Conservation (phyloP, 2,797 vertebrate species). For the Spinibarbus caldwelli region DNA sequence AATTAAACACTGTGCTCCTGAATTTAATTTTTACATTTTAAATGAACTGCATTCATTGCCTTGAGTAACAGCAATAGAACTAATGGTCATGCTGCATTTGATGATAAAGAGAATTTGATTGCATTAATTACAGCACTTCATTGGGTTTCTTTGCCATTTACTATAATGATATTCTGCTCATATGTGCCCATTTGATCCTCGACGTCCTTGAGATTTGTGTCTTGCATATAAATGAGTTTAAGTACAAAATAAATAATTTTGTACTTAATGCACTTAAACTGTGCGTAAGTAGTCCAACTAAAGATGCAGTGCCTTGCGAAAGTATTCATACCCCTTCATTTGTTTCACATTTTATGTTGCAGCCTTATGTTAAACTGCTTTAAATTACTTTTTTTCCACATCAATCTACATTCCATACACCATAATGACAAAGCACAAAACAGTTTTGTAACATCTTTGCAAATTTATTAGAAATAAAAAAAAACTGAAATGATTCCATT, state of each 20-base stretch:
- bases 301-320: too few species aligned
- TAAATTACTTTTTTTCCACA: too few species aligned
- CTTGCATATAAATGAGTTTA: constrained; percentile 24
- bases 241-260: too few species aligned
- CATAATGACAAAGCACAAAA: too few species aligned
- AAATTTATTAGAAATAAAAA: too few species aligned
- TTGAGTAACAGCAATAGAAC: background rate
- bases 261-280: background rate
- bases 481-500: too few species aligned
- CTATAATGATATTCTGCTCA: constrained; percentile 22
- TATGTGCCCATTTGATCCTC: constrained; percentile 10
- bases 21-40: constrained; percentile 2
- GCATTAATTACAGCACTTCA: constrained; percentile 29
- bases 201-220: constrained; percentile 40
- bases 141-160: constrained; percentile 17
- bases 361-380: too few species aligned
- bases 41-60: background rate
- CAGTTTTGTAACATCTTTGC: too few species aligned
- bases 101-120: constrained; percentile 34
- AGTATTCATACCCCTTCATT: too few species aligned
- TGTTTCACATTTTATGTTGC: too few species aligned
- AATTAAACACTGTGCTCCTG: background rate
- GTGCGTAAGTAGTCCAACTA: background rate
- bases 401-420: too few species aligned
- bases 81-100: constrained; percentile 54